Base-by-base conservation (phyloP, 1,140 invertebrate species). In the Dufourea novaeangliae region DNA sequence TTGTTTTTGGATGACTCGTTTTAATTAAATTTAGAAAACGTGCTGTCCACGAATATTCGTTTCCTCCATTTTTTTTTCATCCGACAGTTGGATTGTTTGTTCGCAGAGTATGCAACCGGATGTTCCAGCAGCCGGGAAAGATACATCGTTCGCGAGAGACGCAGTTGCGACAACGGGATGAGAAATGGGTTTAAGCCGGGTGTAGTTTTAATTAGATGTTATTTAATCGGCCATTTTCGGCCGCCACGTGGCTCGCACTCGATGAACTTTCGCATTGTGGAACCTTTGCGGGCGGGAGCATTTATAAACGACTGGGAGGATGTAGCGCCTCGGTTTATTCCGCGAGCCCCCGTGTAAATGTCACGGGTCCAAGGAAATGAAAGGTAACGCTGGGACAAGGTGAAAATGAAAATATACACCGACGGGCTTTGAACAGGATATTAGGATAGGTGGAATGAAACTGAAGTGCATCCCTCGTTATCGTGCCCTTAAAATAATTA, bases 201-300 rank as follows among this genome's bases (percentile, higher is more conserved):
- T 8, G 2, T 14, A 34, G n/a, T 46, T 56, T 74, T 74, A 74
- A 74, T 74, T 67, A 74, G 56, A 54, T 29, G 50, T 25, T 32
- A 74, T 12, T 74, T 67, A 74, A 67, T 74, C 62, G 62, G 7
- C 14, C 12, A 5, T 5, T 10, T 54, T 29, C 6, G 20, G 6
- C 8, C 37, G 41, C 20, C 61, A 32, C 10, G 25, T 39, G n/a
- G 59, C n/a, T 39, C 7, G 1, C 0, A 41, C 32, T 44, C 72
- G 37, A 44, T 66, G 50, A 74, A 67, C 62, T 74, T 67, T 34
- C 22, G 37, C 62, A n/a, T 5, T 25, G n/a, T 32, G 27, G 10
- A 44, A 54, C 44, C 50, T 74, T 67, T 44, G 14, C n/a, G 17
- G 0, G 20, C 4, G n/a, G 8, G 20, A 20, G 7, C 62, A 20